Base-by-base conservation (phyloP, 2,797 vertebrate genomes). In the Lindbergichthys nudifrons region DNA sequence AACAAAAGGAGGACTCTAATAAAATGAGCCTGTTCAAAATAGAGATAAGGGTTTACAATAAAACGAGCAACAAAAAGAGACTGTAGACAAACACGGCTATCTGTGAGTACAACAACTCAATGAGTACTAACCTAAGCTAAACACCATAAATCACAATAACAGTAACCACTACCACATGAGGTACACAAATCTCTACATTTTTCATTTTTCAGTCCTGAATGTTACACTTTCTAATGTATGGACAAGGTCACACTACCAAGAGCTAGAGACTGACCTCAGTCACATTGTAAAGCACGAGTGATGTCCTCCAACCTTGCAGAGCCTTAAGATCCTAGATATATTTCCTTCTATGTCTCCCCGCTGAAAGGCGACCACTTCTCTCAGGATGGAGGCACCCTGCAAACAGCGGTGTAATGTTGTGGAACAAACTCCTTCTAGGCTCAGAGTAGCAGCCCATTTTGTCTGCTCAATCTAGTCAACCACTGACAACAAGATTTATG, bases 351-450 rank as follows among this genome's bases (percentile, higher is more conserved):
- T 58, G 70, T 73, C 53, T 57, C 42, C 45, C 60, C 47, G 56
- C 67, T 69, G 53, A 79, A 89, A 79, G 63, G 43, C 77, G 76
- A 82, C 46, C 70, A 39, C 66, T 80, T 66, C 76, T 87, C 77
- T 70, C 67, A 80, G 73, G 80, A 72, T 73, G 76, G 64, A 85
- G 39, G 86, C 77, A 51, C 87, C 82, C 82, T 77, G 72, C 75
- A 83, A 88, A 89, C 83, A 87, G 70, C 36, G 21, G 83, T 74
- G 84, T 93, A 94, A 94, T 93, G 92, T 93, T 45, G 86, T 91
- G 91, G 92, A 95, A 94, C 91, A 92, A 92, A 92, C 88, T 89
- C 86, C 84, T 91, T 71, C 80, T 78, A 87, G 91, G 85, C 87
- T 84, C 65, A 59, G 71, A 83, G 86, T 74, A 65, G 80, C 73